Conservation (phyloP, 2,797 vertebrate genomes). For the Channallabes apus region DNA sequence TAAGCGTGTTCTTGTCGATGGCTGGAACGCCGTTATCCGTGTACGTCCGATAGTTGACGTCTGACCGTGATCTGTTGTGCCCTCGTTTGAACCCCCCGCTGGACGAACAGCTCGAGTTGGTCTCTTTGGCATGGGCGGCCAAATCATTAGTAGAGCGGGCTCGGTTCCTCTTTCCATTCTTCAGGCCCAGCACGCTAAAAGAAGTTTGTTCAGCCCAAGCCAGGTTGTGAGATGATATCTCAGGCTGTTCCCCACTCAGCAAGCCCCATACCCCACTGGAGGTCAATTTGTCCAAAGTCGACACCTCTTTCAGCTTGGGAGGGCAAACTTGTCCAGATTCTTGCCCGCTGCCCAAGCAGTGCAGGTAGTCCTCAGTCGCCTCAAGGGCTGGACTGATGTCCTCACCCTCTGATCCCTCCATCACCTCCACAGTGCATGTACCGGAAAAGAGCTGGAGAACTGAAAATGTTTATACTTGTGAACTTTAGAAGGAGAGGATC, state of each 20-base stretch:
- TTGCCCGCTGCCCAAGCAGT: constrained; percentile 82
- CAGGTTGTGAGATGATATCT: constrained; percentile 70
- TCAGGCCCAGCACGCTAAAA: constrained; percentile 82
- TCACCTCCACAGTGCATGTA: constrained; percentile 57
- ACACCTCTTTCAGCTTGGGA: constrained; percentile 69
- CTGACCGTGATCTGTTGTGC: constrained; percentile 89
- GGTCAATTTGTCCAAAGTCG: constrained; percentile 72
- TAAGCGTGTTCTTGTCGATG: constrained; percentile 72
- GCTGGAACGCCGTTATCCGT: constrained; percentile 72
- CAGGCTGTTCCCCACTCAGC: constrained; percentile 67
- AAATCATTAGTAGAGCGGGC: constrained; percentile 93
- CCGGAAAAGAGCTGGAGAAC: background rate
- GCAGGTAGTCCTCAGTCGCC: constrained; percentile 94
- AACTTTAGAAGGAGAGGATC: constrained; percentile 28
- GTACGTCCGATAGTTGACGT: constrained; percentile 76
- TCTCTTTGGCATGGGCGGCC: constrained; percentile 80
- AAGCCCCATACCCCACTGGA: constrained; percentile 75
- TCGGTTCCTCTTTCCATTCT: constrained; percentile 85
- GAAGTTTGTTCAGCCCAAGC: constrained; percentile 76
- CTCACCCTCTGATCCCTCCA: constrained; percentile 89
- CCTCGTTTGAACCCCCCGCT: constrained; percentile 83
- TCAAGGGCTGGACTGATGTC: constrained; percentile 96
- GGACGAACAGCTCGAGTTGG: constrained; percentile 60
- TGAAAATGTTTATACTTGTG: background rate
- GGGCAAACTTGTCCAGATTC: constrained; percentile 75